These are phyloP conservation scores for Forbesichthys agassizii DNA, from an alignment of 2,113 vertebrate genomes.

Conservation along the genomic window DNA sequence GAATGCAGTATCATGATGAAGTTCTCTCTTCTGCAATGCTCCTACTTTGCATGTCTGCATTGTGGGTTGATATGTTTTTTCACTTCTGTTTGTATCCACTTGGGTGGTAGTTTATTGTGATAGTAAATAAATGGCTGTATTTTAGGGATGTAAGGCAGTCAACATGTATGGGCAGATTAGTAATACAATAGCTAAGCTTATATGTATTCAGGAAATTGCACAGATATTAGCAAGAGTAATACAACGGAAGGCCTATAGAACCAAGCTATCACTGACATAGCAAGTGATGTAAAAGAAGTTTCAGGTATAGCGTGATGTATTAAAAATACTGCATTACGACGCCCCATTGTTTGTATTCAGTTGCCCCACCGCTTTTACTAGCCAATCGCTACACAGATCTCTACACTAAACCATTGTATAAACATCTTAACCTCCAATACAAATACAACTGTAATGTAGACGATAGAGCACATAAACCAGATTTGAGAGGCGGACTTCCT, in stretches of 20 bases:
- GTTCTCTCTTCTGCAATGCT: background rate
- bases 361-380: constrained; percentile 17
- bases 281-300: constrained; percentile 31
- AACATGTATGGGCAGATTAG: constrained; percentile 36
- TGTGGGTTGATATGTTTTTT: constrained; percentile 1
- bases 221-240: constrained; percentile 29
- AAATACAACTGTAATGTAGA: constrained; percentile 42
- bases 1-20: constrained; percentile 8
- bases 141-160: constrained; percentile 28
- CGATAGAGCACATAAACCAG: background rate
- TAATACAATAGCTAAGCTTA: constrained; percentile 32
- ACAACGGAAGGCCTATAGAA: constrained; percentile 22
- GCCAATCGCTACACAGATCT: constrained; percentile 20
- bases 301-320: constrained; percentile 23
- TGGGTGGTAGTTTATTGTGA: constrained; percentile 14
- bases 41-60: constrained; percentile 1
- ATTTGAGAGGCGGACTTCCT: constrained; percentile 33
- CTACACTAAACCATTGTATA: constrained; percentile 24
- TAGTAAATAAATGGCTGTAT: constrained; percentile 13
- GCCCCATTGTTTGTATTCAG: constrained; percentile 55
- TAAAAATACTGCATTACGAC: constrained; percentile 54
- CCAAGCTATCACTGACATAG: constrained; percentile 11
- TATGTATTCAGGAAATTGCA: constrained; percentile 42
- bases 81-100: constrained; percentile 25
- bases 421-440: constrained; percentile 40